phyloP scores from a whole-genome alignment of 2,113 vertebrate species.

The Misgurnus anguillicaudatus region DNA sequence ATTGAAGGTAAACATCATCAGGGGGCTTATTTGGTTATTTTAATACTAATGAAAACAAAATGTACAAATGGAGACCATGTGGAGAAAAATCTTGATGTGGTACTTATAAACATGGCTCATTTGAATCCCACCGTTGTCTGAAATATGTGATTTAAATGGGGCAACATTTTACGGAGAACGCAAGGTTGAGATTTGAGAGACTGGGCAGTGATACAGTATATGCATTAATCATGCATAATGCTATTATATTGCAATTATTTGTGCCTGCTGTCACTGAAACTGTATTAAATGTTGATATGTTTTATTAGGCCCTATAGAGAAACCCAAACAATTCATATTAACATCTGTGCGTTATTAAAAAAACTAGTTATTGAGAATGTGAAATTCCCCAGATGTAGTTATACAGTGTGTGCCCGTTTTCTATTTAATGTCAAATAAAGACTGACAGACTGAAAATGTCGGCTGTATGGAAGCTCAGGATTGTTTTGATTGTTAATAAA shows the following conservation, averaged over 20 bases:
- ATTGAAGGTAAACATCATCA: neutral
- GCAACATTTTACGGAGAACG: neutral
- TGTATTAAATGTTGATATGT: slow-evolving; percentile 37
- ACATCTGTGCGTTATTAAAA: slow-evolving; percentile 17
- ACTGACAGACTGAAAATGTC: neutral
- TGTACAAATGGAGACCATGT: slow-evolving; percentile 17
- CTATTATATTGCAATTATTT: slow-evolving; percentile 33
- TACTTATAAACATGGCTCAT: neutral
- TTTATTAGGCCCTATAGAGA: slow-evolving; percentile 20
- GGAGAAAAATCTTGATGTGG: slow-evolving; percentile 18
- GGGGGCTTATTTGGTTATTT: slow-evolving; percentile 7
- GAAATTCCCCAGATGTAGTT: neutral
- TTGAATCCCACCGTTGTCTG: neutral
- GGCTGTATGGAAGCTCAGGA: neutral
- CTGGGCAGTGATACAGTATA: neutral
- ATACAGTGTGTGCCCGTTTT: neutral
- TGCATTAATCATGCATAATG: slow-evolving; percentile 43
- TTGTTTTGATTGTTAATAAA: neutral
- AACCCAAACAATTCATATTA: slow-evolving; percentile 1
- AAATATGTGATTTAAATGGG: slow-evolving; percentile 2
- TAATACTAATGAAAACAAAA: neutral
- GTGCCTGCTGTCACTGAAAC: slow-evolving; percentile 22
- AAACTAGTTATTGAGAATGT: slow-evolving; percentile 17
- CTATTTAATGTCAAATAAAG: neutral
- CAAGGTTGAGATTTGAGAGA: slow-evolving; percentile 14